A percentile compares a stretch with the other conserved stretches of the same genome.
These are phyloP conservation scores for Parasteatoda lunata DNA, from an alignment of 2,888 invertebrate species.

Conservation along the genomic window DNA sequence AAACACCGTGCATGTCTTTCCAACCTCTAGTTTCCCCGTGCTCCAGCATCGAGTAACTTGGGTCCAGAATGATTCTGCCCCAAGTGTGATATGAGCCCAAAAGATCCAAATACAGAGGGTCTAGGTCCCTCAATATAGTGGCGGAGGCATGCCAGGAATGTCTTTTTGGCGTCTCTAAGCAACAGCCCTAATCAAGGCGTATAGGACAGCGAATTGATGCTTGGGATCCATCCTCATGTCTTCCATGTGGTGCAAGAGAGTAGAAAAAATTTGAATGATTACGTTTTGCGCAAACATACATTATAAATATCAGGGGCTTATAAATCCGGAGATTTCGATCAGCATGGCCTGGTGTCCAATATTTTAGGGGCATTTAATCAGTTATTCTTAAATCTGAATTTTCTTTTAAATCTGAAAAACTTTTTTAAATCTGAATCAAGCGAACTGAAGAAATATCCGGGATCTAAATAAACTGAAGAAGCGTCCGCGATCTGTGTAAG, in stretches of 20 bases:
- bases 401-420: too few species aligned
- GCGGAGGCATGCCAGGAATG: slow-evolving; percentile 66
- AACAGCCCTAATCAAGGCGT: slow-evolving; percentile 90
- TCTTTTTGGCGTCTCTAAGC: slow-evolving; percentile 86
- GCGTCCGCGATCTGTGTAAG: too few species aligned
- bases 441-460: too few species aligned
- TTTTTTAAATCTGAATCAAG: too few species aligned
- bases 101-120: slow-evolving; percentile 65
- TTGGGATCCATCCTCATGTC: slow-evolving; percentile 98
- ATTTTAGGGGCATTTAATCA: too few species aligned
- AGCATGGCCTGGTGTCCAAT: too few species aligned
- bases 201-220: slow-evolving; percentile 95
- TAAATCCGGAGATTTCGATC: too few species aligned
- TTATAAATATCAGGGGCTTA: too few species aligned
- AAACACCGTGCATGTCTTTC: slow-evolving; percentile 68
- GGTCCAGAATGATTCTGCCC: slow-evolving; percentile 68
- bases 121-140: slow-evolving; percentile 59
- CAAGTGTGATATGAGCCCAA: slow-evolving; percentile 64
- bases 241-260: slow-evolving; percentile 93
- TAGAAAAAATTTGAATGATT: slow-evolving; percentile 78
- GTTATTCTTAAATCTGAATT: too few species aligned
- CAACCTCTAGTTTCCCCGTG: slow-evolving; percentile 64
- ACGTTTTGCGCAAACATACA: too few species aligned
- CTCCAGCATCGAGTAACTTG: slow-evolving; percentile 65
- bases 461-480: too few species aligned